Evolutionary conservation across 1,140 invertebrate species (phyloP).

Genomic region (Rhysida immarginata): DNA sequence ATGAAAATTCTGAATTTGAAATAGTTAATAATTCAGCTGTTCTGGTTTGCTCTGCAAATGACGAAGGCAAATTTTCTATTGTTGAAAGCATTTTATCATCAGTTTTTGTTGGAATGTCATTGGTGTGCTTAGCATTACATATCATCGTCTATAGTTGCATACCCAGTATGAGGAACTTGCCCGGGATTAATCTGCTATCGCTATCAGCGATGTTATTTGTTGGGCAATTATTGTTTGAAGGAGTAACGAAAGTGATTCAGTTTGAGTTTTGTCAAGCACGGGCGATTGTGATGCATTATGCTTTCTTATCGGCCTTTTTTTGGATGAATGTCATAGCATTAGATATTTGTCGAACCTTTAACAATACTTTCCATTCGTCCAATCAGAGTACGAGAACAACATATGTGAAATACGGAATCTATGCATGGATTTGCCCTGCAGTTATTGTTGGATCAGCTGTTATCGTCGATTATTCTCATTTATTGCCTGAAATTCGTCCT

Average conservation of each 20-base stretch:
- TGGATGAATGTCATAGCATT: conserved; percentile 94
- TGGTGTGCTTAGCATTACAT: conserved; percentile 28
- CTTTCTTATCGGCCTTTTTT: conserved; percentile 84
- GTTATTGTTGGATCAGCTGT: conserved; percentile 21
- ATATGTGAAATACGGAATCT: conserved; percentile 16
- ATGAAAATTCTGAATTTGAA: background rate
- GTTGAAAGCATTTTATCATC: conserved; percentile 23
- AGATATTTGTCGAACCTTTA: conserved; percentile 79
- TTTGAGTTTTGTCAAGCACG: conserved; percentile 32
- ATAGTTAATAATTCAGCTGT: background rate
- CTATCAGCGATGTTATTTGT: conserved; percentile 33
- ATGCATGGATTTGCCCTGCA: conserved; percentile 25
- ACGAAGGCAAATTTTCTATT: conserved; percentile 14
- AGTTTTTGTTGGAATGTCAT: conserved; percentile 26
- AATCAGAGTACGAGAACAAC: background rate
- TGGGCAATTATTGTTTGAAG: conserved; percentile 32
- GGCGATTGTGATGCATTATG: conserved; percentile 77
- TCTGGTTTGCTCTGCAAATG: background rate
- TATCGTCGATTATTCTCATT: conserved; percentile 16
- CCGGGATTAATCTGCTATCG: conserved; percentile 37
- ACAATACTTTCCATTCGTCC: conserved; percentile 10
- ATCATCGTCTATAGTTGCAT: conserved; percentile 34
- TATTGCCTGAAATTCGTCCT: background rate
- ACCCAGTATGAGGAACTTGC: conserved; percentile 35
- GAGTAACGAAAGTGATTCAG: background rate